Base-by-base conservation (phyloP, 2,888 invertebrate genomes). In the Sinotaia quadrata region DNA sequence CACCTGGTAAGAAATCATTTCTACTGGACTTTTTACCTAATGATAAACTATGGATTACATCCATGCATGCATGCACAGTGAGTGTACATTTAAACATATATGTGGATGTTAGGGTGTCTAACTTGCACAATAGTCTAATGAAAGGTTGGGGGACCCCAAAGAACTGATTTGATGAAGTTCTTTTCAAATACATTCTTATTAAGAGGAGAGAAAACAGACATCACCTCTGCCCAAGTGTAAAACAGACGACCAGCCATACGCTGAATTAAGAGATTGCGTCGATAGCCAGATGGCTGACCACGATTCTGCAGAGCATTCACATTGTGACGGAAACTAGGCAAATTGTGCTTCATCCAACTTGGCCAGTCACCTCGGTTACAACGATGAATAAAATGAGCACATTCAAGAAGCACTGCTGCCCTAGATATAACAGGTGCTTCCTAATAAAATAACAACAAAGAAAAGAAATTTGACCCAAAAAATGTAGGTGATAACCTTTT, bases 311-410 rank as follows among this genome's bases (percentile, higher is more conserved):
- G 78, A 60, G 88, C 80, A 61, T 82, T 80, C 10, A 82, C 78
- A 15, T 83, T 83, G 60, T 83, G 82, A 41, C 85, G 79, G 85
- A 93, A 93, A 84, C 93, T 91, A 8, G 93, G 92, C 73, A 93
- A 90, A 84, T 94, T 94, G 10, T 95, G 92, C 88, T 96, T 96
- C 92, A 98, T 94, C 98, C 99, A 99, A 67, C 93, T 92, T 0
- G 99, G 98, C 99, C 99, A 99, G 80, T 97, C 96, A 0, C 98
- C 98, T 85, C 95, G 95, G 88, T 98, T 99, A 88, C 99, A 99
- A 77, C 95, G 93, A 85, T 98, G 97, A 2, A 99, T 98, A 80
- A 98, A 94, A 87, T 97, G 94, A 0, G 97, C 94, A 87, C 98
- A 98, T 89, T 99, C 99, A 72, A 99, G 88, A 8, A 98, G 89